Percentiles rank a stretch among this genome's conserved stretches.
Conservation (phyloP, 37 sponge, comb jelly and placozoan genomes). For the Diacarnus erythraeanus region DNA sequence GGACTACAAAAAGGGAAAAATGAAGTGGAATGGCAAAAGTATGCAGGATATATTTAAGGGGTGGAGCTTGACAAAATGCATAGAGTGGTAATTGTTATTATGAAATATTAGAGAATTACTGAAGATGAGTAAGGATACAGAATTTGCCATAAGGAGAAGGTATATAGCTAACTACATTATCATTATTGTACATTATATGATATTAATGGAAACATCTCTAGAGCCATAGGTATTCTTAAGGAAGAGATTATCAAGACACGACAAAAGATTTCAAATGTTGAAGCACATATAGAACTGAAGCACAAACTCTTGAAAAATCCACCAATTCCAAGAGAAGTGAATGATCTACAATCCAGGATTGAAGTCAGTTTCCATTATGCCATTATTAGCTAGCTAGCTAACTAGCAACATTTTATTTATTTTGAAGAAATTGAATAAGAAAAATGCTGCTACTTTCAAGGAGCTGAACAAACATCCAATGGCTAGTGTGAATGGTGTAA, state of each 20-base stretch:
- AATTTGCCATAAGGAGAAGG: not conserved
- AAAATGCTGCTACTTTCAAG: not conserved
- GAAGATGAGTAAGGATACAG: not conserved
- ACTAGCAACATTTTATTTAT: not conserved
- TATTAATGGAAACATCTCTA: not conserved
- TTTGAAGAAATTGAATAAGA: not conserved
- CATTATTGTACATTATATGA: too few relatives aligned
- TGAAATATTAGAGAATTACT: not conserved
- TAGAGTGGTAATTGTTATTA: not conserved
- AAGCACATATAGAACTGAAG: not conserved
- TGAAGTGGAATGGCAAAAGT: conserved; percentile 80
- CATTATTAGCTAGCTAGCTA: not conserved
- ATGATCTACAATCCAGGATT: not conserved
- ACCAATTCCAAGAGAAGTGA: not conserved
- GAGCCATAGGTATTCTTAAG: not conserved
- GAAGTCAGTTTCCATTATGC: not conserved
- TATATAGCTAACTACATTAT: too few relatives aligned
- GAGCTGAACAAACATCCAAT: not conserved
- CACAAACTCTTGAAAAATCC: too few relatives aligned
- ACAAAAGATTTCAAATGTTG: not conserved
- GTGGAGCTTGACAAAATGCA: not conserved
- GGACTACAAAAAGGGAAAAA: conserved; percentile 60
- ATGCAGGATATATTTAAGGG: not conserved
- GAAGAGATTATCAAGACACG: not conserved
- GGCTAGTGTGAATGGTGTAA: not conserved